These are phyloP conservation scores for Epinephelus malabaricus DNA, from an alignment of 2,797 vertebrate genomes.

Conservation along the genomic window DNA sequence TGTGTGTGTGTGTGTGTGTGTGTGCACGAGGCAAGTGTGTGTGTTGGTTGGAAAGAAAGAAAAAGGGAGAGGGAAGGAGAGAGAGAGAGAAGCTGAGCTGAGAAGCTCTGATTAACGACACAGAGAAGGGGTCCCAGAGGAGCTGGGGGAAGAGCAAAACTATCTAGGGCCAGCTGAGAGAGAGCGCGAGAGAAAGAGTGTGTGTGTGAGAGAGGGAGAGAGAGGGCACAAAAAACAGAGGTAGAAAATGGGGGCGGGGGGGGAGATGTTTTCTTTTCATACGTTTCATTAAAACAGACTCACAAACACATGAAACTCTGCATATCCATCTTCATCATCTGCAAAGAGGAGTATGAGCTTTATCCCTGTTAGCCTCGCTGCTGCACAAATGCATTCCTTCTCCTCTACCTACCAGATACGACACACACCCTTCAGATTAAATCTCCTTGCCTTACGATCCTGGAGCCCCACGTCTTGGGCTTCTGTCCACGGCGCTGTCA, in stretches of 20 bases:
- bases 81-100: conserved; percentile 78
- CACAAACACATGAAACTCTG: conserved; percentile 71
- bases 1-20: conserved; percentile 28
- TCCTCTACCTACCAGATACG: conserved; percentile 37
- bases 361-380: conserved; percentile 47
- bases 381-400: conserved; percentile 38
- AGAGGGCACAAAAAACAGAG: conserved; percentile 54
- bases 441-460: conserved; percentile 64
- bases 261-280: conserved; percentile 71
- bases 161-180: conserved; percentile 84
- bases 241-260: conserved; percentile 51
- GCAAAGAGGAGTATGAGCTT: conserved; percentile 49
- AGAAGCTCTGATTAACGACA: conserved; percentile 86
- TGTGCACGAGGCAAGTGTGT: conserved; percentile 39
- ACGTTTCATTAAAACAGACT: conserved; percentile 76
- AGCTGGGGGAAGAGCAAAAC: conserved; percentile 81
- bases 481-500: conserved; percentile 76
- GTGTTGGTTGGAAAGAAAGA: conserved; percentile 71
- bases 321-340: conserved; percentile 73
- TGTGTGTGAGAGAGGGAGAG: conserved; percentile 2
- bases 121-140: conserved; percentile 83
- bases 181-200: conserved; percentile 41
- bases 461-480: conserved; percentile 54
- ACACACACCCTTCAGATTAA: conserved; percentile 72
- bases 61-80: conserved; percentile 65